phyloP scores from a whole-genome alignment of 2,113 vertebrate genomes.

The Gymnorhina tibicen region DNA sequence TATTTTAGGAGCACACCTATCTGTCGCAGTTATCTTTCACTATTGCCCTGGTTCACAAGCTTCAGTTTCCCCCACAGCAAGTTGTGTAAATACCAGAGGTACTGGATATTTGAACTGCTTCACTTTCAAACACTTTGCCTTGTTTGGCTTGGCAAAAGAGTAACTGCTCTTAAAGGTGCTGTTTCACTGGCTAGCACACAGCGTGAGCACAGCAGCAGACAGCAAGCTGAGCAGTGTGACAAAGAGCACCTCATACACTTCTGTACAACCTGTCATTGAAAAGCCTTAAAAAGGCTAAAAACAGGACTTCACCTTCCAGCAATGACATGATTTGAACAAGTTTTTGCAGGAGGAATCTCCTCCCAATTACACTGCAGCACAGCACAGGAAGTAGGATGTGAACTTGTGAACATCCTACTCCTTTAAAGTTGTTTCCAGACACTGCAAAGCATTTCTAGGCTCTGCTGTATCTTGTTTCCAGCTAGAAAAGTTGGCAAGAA shows the following conservation, averaged over 20 bases:
- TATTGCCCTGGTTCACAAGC: neutral
- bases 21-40: neutral
- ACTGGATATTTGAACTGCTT: conserved; percentile 18
- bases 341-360: neutral
- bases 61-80: neutral
- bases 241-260: neutral
- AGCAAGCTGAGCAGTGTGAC: neutral
- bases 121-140: conserved; percentile 21
- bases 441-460: neutral
- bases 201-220: accelerated
- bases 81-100: conserved; percentile 21
- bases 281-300: neutral
- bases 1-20: neutral
- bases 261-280: neutral
- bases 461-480: neutral
- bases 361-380: neutral
- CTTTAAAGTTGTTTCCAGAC: neutral
- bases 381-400: neutral
- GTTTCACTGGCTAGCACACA: neutral
- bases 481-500: neutral
- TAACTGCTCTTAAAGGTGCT: neutral
- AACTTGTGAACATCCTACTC: neutral
- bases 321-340: neutral
- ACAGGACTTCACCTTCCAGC: neutral
- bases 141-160: conserved; percentile 18